Conservation (phyloP, 1,140 invertebrate genomes). For the Diachasma alloeum region DNA sequence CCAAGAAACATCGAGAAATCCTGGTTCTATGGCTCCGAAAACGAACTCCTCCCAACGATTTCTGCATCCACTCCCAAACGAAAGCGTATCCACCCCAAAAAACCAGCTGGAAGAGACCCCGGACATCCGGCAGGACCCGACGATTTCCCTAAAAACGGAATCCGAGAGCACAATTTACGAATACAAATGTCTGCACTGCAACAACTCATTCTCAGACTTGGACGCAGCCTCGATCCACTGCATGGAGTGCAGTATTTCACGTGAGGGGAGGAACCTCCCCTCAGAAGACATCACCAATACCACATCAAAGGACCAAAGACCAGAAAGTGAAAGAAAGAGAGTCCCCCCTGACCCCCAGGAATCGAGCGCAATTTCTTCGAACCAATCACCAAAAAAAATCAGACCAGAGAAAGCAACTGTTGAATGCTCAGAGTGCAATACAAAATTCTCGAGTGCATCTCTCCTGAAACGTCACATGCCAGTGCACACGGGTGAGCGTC, state of each 20-base stretch:
- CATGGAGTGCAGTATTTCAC: background rate
- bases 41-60: background rate
- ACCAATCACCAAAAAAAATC: background rate
- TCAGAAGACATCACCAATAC: background rate
- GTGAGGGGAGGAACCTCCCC: background rate
- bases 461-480: conserved; percentile 5
- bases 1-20: background rate
- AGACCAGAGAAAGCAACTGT: background rate
- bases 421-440: conserved; percentile 12
- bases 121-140: background rate
- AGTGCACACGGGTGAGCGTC: conserved; percentile 6
- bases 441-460: background rate
- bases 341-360: background rate
- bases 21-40: background rate
- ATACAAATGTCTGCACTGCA: conserved; percentile 18
- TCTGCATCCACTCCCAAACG: background rate
- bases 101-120: background rate
- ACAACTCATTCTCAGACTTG: background rate
- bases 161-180: background rate
- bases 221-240: background rate
- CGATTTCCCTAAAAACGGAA: background rate
- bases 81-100: background rate
- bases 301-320: background rate
- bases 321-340: background rate
- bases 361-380: background rate